A percentile compares a stretch with the other conserved stretches of the same genome.
Conservation (phyloP, 2,888 invertebrate species). For the Geophilus truncorum region DNA sequence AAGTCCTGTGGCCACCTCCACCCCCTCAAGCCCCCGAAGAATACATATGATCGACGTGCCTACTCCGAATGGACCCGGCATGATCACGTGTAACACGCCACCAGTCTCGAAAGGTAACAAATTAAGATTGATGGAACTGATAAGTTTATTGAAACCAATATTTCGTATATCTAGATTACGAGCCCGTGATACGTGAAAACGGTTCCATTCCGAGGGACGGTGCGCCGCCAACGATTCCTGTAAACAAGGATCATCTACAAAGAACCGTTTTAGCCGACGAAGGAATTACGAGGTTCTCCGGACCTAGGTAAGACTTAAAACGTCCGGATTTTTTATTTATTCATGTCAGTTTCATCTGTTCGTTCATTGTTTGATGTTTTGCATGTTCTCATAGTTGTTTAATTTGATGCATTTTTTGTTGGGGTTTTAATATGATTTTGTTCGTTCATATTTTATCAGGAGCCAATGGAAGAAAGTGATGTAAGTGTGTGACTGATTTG, state of each 20-base stretch:
- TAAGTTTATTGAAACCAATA: background rate
- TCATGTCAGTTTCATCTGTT: conserved; percentile 11
- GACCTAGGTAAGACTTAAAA: conserved; percentile 27
- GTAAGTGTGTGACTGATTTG: conserved; percentile 21
- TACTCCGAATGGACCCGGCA: conserved; percentile 34
- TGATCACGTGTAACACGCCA: conserved; percentile 32
- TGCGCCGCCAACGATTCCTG: conserved; percentile 25
- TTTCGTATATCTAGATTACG: conserved; percentile 8
- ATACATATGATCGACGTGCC: conserved; percentile 35
- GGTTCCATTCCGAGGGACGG: conserved; percentile 32
- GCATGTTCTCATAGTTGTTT: background rate
- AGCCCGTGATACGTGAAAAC: conserved; percentile 33
- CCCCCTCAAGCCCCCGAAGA: conserved; percentile 32
- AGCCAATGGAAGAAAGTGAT: conserved; percentile 27
- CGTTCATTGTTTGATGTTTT: background rate
- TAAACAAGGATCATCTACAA: conserved; percentile 29
- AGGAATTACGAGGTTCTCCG: conserved; percentile 34
- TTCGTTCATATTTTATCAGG: conserved; percentile 11
- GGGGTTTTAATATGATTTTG: conserved; percentile 17
- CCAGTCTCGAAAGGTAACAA: conserved; percentile 29
- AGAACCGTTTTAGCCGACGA: conserved; percentile 30
- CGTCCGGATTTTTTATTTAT: background rate
- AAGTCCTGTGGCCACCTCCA: conserved; percentile 34
- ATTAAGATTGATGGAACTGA: background rate
- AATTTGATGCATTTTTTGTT: background rate